Evolutionary conservation across 2,113 vertebrate species (phyloP), one percentile per base, ranked within the genome.

Genomic region (Apodemus sylvaticus): DNA sequence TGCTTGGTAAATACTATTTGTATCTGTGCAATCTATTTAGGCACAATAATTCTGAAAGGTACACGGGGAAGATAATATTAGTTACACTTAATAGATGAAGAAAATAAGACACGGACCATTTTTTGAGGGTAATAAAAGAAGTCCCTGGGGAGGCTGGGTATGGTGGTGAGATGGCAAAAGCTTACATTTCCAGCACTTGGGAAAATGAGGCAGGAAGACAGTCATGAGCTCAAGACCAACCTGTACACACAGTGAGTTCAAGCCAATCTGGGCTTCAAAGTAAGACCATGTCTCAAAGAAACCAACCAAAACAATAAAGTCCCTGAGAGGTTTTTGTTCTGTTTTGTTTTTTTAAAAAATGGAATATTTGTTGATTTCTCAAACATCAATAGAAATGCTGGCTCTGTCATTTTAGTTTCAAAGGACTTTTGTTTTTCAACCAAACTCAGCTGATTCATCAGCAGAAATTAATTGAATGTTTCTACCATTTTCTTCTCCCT

Each of bases 331-430:
- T 36, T 62, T 9, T 62, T 62, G 22, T 19, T 58, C n/a, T 58
- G 17, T 58, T 53, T 11, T 53, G 9, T 12, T 53, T 53, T 58
- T 58, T 58, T 55, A 14, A 58, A 58, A 14, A 58, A 58, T 58
- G 17, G 13, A 34, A 87, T 62, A 58, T 90, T 91, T 70, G 34
- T 83, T 55, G 31, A 34, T 42, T 88, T 17, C 64, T n/a, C 82
- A 13, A n/a, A 24, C 51, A 77, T 34, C 34, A 2, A 64, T 48
- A 78, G 39, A 86, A 90, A 62, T 20, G 34, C 42, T 68, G 29
- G 16, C 45, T 94, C 92, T 88, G 62, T 81, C 36, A 85, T 29
- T 92, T 96, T 42, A 93, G 20, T 94, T 68, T 90, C 58, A 90
- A 97, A 85, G 9, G 5, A 48, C 39, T 64, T 58, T 85, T 88